Percentiles rank a stretch among this genome's conserved stretches.
These are phyloP conservation scores for Agelas oroides DNA, from an alignment of 37 sponge, comb jelly and placozoan genomes.

Conservation along the genomic window DNA sequence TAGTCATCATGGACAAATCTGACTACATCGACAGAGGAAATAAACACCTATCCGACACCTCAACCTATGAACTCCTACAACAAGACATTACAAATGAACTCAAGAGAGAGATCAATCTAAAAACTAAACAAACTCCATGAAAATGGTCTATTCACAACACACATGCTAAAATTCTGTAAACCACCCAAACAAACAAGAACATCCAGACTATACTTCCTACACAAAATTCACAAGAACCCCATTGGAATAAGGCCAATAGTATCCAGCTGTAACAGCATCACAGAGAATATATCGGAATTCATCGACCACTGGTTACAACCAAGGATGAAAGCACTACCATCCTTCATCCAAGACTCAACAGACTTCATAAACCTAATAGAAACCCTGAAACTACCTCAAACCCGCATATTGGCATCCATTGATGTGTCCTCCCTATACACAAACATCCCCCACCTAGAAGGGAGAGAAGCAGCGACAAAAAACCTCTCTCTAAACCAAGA, in stretches of 20 bases:
- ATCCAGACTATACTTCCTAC: too few relatives aligned
- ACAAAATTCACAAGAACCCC: neutral
- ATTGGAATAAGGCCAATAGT: neutral
- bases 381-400: neutral
- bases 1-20: conserved; percentile 12
- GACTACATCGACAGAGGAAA: conserved; percentile 12
- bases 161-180: neutral
- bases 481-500: neutral
- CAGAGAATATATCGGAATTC: neutral
- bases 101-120: neutral
- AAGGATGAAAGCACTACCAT: neutral
- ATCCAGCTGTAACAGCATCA: neutral
- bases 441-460: conserved; percentile 37
- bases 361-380: conserved; percentile 20
- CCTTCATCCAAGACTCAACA: neutral
- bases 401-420: conserved; percentile 26
- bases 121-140: neutral
- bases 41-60: conserved; percentile 17
- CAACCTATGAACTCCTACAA: conserved; percentile 17
- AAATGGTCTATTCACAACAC: neutral
- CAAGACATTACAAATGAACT: neutral
- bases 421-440: conserved; percentile 44
- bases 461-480: neutral
- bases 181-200: neutral
- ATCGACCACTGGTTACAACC: neutral